A percentile compares a stretch with the other conserved stretches of the same genome.
These are phyloP conservation scores for Agrilus planipennis DNA, from an alignment of 1,140 invertebrate species.

Conservation along the genomic window DNA sequence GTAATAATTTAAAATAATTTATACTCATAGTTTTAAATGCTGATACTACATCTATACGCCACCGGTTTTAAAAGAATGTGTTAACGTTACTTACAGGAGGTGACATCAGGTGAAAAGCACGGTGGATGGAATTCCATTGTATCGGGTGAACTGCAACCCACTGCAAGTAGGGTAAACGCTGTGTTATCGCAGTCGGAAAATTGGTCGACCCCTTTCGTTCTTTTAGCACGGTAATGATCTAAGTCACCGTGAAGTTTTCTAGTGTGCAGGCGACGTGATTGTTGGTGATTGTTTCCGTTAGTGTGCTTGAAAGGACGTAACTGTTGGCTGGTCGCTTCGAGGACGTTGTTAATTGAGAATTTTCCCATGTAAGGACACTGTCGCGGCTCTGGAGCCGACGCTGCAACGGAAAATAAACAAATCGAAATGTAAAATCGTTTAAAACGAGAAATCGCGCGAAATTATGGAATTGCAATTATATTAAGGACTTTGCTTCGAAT, in stretches of 20 bases:
- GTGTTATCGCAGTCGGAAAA: constrained; percentile 34
- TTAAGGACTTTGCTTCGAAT: too few relatives aligned
- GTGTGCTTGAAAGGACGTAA: background rate
- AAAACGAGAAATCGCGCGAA: too few relatives aligned
- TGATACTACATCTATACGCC: too few relatives aligned
- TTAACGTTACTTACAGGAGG: constrained; percentile 34
- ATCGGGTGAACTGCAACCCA: constrained; percentile 56
- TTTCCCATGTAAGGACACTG: constrained; percentile 58
- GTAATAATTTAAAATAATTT: too few relatives aligned
- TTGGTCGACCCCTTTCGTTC: constrained; percentile 29
- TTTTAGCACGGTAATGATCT: constrained; percentile 6
- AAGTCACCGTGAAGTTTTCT: constrained; percentile 1
- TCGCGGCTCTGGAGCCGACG: constrained; percentile 47
- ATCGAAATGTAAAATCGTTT: too few relatives aligned
- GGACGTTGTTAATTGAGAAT: constrained; percentile 47
- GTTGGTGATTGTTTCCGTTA: constrained; percentile 1
- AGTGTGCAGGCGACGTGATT: constrained; percentile 6
- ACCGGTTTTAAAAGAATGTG: too few relatives aligned
- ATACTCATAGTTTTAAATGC: too few relatives aligned
- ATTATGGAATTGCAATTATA: too few relatives aligned
- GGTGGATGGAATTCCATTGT: constrained; percentile 58
- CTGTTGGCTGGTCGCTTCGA: constrained; percentile 5
- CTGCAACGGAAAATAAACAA: constrained; percentile 45
- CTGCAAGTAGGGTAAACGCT: constrained; percentile 46
- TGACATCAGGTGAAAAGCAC: constrained; percentile 46